Percentiles rank a stretch among this genome's conserved stretches.
phyloP scores from a whole-genome alignment of 2,113 vertebrate genomes.

The Tragelaphus buxtoni region DNA sequence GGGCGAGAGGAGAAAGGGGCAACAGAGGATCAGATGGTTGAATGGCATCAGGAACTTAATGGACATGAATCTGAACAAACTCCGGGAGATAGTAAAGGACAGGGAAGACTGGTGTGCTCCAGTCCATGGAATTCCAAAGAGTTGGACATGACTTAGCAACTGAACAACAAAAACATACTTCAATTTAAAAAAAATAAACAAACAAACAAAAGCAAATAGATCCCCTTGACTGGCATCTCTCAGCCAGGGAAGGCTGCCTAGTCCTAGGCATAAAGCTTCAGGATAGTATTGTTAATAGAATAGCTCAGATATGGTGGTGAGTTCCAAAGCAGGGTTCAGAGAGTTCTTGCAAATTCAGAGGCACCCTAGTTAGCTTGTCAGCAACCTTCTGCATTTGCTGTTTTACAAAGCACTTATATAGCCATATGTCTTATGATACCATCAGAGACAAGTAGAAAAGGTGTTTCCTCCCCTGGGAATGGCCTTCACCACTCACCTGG shows the following conservation, averaged over 20 bases:
- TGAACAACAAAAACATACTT: not conserved
- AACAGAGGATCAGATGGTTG: not conserved
- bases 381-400: not conserved
- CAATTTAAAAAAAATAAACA: not conserved
- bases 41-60: not conserved
- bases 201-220: not conserved
- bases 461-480: not conserved
- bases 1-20: not conserved
- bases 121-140: not conserved
- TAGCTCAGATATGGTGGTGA: accelerated
- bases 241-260: too few relatives aligned
- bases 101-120: not conserved
- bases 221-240: not conserved
- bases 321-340: not conserved
- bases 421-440: accelerated
- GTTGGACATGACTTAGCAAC: not conserved
- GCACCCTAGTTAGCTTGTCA: not conserved
- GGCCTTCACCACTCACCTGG: not conserved
- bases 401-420: not conserved
- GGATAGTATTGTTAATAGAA: not conserved
- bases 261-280: not conserved
- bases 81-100: not conserved
- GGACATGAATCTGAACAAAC: not conserved
- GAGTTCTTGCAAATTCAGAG: not conserved
- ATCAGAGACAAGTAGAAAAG: not conserved